Evolutionary conservation across 2,113 vertebrate species (phyloP).

Genomic region (Ctenodactylus gundi): DNA sequence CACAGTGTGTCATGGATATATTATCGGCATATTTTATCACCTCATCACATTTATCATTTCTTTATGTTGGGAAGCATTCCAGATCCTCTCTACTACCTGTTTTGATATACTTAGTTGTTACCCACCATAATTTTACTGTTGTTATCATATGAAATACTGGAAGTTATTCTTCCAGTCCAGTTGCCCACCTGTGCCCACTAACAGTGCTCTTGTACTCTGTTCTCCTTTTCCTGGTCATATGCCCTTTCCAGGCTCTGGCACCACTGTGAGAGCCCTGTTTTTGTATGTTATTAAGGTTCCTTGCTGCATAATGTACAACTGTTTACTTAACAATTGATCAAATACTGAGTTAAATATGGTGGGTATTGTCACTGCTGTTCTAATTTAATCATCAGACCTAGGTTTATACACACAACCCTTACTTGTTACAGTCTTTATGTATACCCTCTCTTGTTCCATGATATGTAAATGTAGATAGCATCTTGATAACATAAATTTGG

Average conservation of each 20-base stretch:
- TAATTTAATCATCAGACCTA: slow-evolving; percentile 3
- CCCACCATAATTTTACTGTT: not conserved
- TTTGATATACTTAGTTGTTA: not conserved
- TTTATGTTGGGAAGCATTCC: not conserved
- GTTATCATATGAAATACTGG: not conserved
- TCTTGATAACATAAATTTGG: not conserved
- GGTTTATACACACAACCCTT: not conserved
- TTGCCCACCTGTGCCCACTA: not conserved
- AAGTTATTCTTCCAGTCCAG: not conserved
- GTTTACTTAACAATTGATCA: slow-evolving; percentile 3
- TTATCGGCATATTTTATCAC: not conserved
- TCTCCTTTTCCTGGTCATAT: not conserved
- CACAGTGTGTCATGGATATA: not conserved
- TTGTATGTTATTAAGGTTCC: not conserved
- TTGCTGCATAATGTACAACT: not conserved
- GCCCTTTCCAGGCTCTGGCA: not conserved
- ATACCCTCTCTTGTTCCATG: not conserved
- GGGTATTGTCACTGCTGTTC: not conserved
- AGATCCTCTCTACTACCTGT: not conserved
- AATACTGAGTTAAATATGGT: slow-evolving; percentile 1
- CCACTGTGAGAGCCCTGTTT: not conserved
- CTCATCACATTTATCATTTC: not conserved
- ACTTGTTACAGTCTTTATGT: not conserved
- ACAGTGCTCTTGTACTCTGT: not conserved
- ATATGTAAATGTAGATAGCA: not conserved